phyloP scores from a whole-genome alignment of 2,113 vertebrate genomes.

The Zapus hudsonius region DNA sequence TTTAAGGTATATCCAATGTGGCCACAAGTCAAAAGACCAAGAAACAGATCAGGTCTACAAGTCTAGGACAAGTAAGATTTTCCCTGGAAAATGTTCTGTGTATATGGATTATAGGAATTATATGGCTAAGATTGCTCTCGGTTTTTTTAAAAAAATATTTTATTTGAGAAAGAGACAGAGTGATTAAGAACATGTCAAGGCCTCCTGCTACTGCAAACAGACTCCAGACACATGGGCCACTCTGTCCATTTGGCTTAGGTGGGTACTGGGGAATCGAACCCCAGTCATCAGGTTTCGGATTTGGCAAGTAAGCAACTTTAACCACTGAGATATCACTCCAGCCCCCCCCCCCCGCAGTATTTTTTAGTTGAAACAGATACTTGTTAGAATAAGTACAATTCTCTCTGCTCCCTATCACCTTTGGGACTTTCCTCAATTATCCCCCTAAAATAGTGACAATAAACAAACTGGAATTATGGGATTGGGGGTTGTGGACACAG shows the following conservation, averaged over 20 bases:
- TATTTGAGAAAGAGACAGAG: no score
- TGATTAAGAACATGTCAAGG: no score
- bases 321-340: no score
- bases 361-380: not conserved
- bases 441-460: not conserved
- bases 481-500: fast-evolving
- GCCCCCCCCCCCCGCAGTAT: no score
- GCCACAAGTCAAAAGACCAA: not conserved
- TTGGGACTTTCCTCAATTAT: not conserved
- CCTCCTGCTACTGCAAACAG: no score
- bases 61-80: not conserved
- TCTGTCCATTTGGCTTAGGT: no score
- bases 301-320: no score
- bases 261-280: no score
- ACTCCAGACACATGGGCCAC: no score
- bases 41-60: not conserved
- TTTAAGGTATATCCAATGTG: not conserved
- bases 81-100: not conserved
- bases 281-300: no score
- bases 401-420: not conserved
- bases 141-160: not conserved
- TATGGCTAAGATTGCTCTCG: not conserved
- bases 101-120: not conserved
- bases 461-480: not conserved
- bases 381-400: not conserved